Conservation (phyloP, 2,797 vertebrate genomes). For the Balearica regulorum region DNA sequence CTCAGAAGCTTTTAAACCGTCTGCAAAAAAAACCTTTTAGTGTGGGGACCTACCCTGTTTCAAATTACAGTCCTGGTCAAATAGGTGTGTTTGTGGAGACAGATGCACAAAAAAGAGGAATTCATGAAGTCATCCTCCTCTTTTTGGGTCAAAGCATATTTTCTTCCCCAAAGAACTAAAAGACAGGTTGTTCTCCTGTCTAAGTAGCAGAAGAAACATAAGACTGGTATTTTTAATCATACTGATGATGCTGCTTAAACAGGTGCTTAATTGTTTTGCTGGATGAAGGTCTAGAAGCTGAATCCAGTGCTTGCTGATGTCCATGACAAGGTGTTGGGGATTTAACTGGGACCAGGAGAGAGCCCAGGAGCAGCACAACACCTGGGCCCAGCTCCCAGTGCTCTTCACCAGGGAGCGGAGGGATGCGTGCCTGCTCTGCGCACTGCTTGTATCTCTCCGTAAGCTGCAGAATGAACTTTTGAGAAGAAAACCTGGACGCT, state of each 20-base stretch:
- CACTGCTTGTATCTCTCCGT: background rate
- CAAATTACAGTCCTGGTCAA: background rate
- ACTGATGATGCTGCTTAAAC: background rate
- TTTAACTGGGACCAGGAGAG: background rate
- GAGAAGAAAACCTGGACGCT: background rate
- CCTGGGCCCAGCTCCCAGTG: fast-evolving
- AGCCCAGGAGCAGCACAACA: background rate
- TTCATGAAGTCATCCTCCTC: background rate
- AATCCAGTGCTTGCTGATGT: background rate
- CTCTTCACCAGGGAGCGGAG: background rate
- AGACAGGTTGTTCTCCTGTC: background rate
- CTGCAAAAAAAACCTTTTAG: background rate
- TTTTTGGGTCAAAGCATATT: background rate
- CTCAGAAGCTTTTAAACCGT: background rate
- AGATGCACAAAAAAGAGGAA: background rate
- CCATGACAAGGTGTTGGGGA: background rate
- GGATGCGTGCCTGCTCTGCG: fast-evolving
- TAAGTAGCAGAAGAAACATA: background rate
- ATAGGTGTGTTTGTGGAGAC: background rate
- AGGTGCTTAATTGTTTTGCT: background rate
- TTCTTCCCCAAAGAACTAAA: background rate
- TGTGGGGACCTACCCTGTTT: background rate
- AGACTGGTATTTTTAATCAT: constrained; percentile 27
- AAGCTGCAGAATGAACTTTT: background rate
- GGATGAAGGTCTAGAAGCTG: background rate